Evolutionary conservation across 2,113 vertebrate genomes (phyloP), one percentile per base, ranked within the genome.

Genomic region (Muntiacus muntjak): DNA sequence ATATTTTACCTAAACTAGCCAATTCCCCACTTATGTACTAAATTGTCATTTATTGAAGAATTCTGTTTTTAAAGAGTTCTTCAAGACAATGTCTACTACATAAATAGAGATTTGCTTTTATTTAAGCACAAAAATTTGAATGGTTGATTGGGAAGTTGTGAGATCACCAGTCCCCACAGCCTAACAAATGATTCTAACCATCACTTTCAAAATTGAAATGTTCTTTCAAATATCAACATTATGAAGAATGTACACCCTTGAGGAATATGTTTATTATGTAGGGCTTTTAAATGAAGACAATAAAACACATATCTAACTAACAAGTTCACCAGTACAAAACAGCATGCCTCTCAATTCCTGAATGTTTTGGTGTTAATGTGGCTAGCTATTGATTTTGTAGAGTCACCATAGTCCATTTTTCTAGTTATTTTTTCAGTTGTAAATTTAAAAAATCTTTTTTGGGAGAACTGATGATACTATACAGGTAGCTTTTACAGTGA

Each of bases 101-200:
- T 47, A 87, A 87, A 86, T 45, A 71, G 62, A 94, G 30, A 50
- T 50, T 89, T 96, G 50, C 25, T 23, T 97, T 96, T 88, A 54
- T 78, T 91, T 84, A 86, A 94, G 15, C 33, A 43, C 57, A 43
- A 95, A 23, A 86, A 40, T 89, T 87, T 71, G 76, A 95, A 67
- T 62, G 52, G 3, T 47, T 64, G 28, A 3, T 47, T 52, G 55
- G 13, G 6, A 87, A 87, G 28, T 50, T 96, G 33, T 94, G 81
- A 94, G 93, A 58, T 96, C 50, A 50, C 36, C 82, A 19, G 36
- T 78, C 28, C 11, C 54, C 28, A 83, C 52, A 13, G 43, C 13
- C 23, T 36, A 88, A 88, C 30, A 83, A 47, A 83, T 0, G 4
- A 40, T 87, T 91, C 30, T 12, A 95, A 58, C 11, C 17, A 91